A percentile compares a stretch with the other conserved stretches of the same genome.
Evolutionary conservation across 2,113 vertebrate genomes (phyloP).

Genomic region (Hemiprocne comata): DNA sequence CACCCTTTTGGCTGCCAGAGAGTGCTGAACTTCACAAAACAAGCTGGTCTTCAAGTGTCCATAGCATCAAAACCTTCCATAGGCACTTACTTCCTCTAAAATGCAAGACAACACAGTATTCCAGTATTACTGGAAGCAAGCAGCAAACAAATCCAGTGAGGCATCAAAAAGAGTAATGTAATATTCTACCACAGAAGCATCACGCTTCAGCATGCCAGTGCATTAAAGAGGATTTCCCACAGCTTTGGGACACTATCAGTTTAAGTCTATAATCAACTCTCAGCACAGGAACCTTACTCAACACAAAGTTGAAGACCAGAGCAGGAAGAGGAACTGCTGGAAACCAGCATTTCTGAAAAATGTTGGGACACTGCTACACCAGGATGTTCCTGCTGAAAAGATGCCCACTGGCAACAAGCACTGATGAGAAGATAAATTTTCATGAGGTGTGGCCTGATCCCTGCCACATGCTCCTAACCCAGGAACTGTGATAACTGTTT

Average conservation of each 20-base stretch:
- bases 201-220: not conserved
- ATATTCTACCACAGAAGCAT: not conserved
- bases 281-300: not conserved
- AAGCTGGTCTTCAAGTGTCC: not conserved
- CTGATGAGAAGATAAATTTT: not conserved
- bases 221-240: not conserved
- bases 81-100: not conserved
- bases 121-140: not conserved
- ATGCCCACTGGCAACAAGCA: not conserved
- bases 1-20: not conserved
- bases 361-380: not conserved
- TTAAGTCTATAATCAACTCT: not conserved
- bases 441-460: fast-evolving
- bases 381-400: not conserved
- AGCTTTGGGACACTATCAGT: not conserved
- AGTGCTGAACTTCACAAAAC: not conserved
- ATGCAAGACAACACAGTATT: not conserved
- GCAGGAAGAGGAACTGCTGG: not conserved
- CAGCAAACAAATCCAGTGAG: not conserved
- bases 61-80: not conserved
- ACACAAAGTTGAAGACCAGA: not conserved
- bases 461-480: not conserved
- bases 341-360: not conserved
- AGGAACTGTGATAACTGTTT: not conserved
- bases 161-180: not conserved